Evolutionary conservation across 2,888 invertebrate species (phyloP).

Genomic region (Hyposoter dolosus): DNA sequence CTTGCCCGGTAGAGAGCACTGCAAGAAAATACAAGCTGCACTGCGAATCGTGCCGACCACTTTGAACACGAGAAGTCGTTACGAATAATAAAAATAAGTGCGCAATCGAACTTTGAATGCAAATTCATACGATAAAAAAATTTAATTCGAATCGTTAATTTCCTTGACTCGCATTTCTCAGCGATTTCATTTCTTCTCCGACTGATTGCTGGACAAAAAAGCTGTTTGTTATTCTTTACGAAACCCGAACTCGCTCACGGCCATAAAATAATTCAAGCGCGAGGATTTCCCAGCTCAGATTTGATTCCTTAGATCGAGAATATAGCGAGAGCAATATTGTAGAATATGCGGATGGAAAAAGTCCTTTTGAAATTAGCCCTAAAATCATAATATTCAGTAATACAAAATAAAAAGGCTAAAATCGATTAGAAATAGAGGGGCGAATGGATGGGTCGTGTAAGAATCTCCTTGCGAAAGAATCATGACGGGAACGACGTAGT

Average conservation of each 20-base stretch:
- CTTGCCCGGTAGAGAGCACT: slow-evolving; percentile 22
- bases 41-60: slow-evolving; percentile 28
- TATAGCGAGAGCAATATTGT: background rate
- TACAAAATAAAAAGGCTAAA: slow-evolving; percentile 5
- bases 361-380: background rate
- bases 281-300: background rate
- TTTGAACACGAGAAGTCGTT: slow-evolving; percentile 37
- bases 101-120: slow-evolving; percentile 18
- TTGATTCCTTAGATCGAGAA: background rate
- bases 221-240: background rate
- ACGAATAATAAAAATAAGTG: slow-evolving; percentile 28
- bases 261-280: background rate
- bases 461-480: slow-evolving; percentile 36
- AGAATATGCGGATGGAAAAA: background rate
- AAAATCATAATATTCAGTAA: background rate
- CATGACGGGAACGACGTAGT: slow-evolving; percentile 35
- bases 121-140: background rate
- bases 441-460: slow-evolving; percentile 35
- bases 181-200: background rate
- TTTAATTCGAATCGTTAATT: slow-evolving; percentile 4
- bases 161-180: background rate
- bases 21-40: slow-evolving; percentile 1
- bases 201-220: background rate
- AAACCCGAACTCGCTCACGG: background rate
- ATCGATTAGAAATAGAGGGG: slow-evolving; percentile 40